Evolutionary conservation across 2,797 vertebrate genomes (phyloP), one percentile per base, ranked within the genome.

Genomic region (Coracias cyanogaster): DNA sequence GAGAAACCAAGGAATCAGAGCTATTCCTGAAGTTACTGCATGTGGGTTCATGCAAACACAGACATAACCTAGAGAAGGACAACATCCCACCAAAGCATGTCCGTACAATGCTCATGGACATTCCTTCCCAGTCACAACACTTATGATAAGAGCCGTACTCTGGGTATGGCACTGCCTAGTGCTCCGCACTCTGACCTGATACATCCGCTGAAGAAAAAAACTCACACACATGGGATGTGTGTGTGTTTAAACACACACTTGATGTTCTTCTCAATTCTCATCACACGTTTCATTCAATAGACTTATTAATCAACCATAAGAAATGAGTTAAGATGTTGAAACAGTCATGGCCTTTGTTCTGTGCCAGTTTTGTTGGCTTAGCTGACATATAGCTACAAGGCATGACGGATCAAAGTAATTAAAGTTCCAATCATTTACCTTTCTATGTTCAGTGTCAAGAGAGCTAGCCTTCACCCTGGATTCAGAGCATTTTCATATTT

Each of bases 341-440:
- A 97, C 97, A 96, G 97, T 96, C 96, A 94, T 97, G 98, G 97
- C 98, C 98, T 99, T 99, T 99, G 98, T 98, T 98, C 98, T 67
- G 96, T 97, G 98, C 98, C 98, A 98, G 98, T 98, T 98, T 98
- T 98, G 97, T 98, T 98, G 98, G 98, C 98, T 99, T 97, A 96
- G 91, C 97, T 99, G 98, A 99, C 98, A 98, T 98, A 98, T 97
- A 97, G 98, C 98, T 98, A 98, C 98, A 97, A 98, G 98, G 98
- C 98, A 99, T 99, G 99, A 99, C 96, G 97, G 98, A 98, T 99
- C 98, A 99, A 99, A 98, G 98, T 99, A 99, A 99, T 99, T 99
- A 99, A 99, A 99, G 98, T 99, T 99, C 98, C 98, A 99, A 98
- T 99, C 98, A 99, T 99, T 99, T 99, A 99, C 98, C 98, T 99